phyloP scores from a whole-genome alignment of 1,140 invertebrate species.

The Phenacoccus solenopsis region DNA sequence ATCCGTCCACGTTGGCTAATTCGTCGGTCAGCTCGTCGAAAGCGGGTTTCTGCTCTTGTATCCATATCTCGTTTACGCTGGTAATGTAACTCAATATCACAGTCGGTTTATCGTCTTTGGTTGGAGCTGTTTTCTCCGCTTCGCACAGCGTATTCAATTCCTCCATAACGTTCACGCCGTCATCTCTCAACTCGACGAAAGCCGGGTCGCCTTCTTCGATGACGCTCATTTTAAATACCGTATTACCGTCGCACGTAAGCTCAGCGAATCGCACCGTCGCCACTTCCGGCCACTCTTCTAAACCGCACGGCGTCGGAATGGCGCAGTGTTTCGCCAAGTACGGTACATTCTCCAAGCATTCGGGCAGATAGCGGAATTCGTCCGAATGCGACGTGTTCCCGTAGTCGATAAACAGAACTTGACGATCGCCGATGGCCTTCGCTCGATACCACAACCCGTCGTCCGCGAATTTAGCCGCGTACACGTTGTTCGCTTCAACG shows the following conservation, averaged over 20 bases:
- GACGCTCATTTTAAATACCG: conserved; percentile 24
- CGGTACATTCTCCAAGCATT: conserved; percentile 32
- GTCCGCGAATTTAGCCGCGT: conserved; percentile 40
- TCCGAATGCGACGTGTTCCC: conserved; percentile 37
- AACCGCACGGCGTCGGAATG: conserved; percentile 46
- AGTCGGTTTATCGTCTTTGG: not conserved
- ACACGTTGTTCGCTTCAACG: conserved; percentile 32
- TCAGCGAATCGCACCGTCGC: conserved; percentile 44
- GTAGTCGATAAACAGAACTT: conserved; percentile 66
- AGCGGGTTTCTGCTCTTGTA: conserved; percentile 42
- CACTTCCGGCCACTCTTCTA: conserved; percentile 49
- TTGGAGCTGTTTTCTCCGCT: not conserved
- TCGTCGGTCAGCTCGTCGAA: conserved; percentile 44
- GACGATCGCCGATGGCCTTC: not conserved
- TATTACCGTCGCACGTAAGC: conserved; percentile 34
- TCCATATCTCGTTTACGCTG: conserved; percentile 46
- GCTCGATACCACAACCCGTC: conserved; percentile 46
- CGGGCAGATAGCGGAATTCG: conserved; percentile 34
- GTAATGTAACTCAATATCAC: conserved; percentile 40
- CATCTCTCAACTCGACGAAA: conserved; percentile 23
- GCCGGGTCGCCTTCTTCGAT: conserved; percentile 1
- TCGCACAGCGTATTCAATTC: not conserved
- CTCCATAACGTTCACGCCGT: not conserved
- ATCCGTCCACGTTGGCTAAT: conserved; percentile 21
- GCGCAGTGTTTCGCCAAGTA: conserved; percentile 39